Conservation (phyloP, 2,888 invertebrate genomes). For the Sphinx pinastri region DNA sequence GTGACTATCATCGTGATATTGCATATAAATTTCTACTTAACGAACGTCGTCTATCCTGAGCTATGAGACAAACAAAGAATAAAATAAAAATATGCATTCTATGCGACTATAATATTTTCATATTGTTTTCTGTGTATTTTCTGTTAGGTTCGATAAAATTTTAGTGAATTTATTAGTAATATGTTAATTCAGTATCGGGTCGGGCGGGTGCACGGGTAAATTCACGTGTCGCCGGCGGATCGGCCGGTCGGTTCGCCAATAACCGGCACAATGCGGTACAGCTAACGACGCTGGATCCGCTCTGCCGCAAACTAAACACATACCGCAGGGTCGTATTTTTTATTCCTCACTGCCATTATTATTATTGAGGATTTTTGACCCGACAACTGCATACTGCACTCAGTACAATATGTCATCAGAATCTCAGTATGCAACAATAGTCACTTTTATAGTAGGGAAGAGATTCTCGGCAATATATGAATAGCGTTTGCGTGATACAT, state of each 20-base stretch:
- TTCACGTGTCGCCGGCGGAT: slow-evolving; percentile 38
- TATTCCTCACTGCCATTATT: neutral
- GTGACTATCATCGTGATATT: slow-evolving; percentile 75
- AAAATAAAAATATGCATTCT: slow-evolving; percentile 17
- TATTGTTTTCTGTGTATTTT: neutral
- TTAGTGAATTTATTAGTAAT: slow-evolving; percentile 20
- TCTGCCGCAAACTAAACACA: neutral
- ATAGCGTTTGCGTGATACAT: too few relatives aligned
- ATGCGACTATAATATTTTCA: neutral
- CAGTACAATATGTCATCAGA: too few relatives aligned
- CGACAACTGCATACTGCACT: too few relatives aligned
- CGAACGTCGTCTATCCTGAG: slow-evolving; percentile 49
- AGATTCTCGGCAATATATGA: too few relatives aligned
- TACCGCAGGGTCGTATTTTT: slow-evolving; percentile 7
- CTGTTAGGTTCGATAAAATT: neutral
- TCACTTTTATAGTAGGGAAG: too few relatives aligned
- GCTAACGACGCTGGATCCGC: slow-evolving; percentile 50
- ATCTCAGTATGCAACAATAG: too few relatives aligned
- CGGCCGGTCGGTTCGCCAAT: slow-evolving; percentile 46
- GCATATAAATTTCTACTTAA: slow-evolving; percentile 81
- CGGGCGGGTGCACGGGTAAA: slow-evolving; percentile 28
- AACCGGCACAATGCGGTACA: slow-evolving; percentile 64
- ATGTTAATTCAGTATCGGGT: slow-evolving; percentile 20
- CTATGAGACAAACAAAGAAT: slow-evolving; percentile 43
- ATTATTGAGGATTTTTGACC: too few relatives aligned